These are phyloP conservation scores for Enteromius mattozi DNA, from an alignment of 2,797 vertebrate genomes.

Conservation along the genomic window DNA sequence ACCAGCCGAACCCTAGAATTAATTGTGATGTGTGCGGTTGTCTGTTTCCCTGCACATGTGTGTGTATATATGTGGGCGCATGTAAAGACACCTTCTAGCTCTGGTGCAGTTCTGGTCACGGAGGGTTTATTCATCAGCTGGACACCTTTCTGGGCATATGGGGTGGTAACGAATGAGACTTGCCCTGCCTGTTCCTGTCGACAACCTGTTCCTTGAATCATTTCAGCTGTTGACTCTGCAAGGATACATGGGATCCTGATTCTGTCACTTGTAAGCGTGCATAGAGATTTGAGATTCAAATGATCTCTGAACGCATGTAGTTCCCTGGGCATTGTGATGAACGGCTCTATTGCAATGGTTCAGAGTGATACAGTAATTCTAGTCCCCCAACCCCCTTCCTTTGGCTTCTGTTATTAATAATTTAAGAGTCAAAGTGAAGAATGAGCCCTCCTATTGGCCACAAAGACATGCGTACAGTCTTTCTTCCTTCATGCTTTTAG, in stretches of 20 bases:
- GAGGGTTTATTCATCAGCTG: constrained; percentile 36
- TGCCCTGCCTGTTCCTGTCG: constrained; percentile 7
- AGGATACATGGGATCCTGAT: constrained; percentile 10
- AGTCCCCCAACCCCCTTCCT: constrained; percentile 32
- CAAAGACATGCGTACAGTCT: not conserved
- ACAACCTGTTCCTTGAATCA: constrained; percentile 36
- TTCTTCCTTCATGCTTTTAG: not conserved
- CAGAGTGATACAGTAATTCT: constrained; percentile 52
- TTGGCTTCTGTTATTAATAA: constrained; percentile 54
- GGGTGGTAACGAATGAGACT: constrained; percentile 25
- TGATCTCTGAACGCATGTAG: constrained; percentile 7
- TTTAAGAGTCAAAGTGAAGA: constrained; percentile 46
- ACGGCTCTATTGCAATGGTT: constrained; percentile 48
- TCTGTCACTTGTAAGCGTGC: constrained; percentile 11
- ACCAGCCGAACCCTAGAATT: constrained; percentile 54
- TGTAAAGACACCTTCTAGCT: constrained; percentile 24
- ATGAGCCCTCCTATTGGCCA: constrained; percentile 35
- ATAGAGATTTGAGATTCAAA: constrained; percentile 29
- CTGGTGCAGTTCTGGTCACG: constrained; percentile 16
- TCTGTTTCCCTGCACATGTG: constrained; percentile 30
- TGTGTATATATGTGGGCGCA: constrained; percentile 12
- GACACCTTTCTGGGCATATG: constrained; percentile 39
- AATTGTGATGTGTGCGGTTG: constrained; percentile 41
- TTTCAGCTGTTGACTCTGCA: constrained; percentile 32
- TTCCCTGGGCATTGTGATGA: constrained; percentile 25